Evolutionary conservation across 2,797 vertebrate species (phyloP).

Genomic region (Pseudomugil tenellus): DNA sequence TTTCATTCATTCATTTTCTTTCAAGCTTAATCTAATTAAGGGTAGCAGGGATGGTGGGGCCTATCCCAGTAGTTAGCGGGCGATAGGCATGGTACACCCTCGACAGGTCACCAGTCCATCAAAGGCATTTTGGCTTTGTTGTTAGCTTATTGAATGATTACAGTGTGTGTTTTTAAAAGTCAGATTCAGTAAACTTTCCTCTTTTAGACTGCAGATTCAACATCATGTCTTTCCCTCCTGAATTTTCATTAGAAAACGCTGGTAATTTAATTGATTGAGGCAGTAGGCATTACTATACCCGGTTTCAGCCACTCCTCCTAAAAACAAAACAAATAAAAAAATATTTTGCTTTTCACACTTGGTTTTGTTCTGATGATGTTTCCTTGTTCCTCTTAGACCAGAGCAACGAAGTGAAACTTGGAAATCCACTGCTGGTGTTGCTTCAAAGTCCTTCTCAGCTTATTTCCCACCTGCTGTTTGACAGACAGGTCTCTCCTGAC

Average conservation of each 20-base stretch:
- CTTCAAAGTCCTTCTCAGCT: constrained; percentile 91
- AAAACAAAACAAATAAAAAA: background rate
- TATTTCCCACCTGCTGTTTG: constrained; percentile 92
- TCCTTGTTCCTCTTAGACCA: constrained; percentile 79
- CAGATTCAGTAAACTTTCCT: background rate
- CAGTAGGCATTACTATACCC: background rate
- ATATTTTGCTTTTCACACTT: background rate
- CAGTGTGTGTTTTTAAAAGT: background rate
- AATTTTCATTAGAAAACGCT: background rate
- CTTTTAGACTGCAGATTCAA: background rate
- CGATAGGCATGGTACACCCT: too few relatives aligned
- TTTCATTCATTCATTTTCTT: too few relatives aligned
- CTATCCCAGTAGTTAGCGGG: too few relatives aligned
- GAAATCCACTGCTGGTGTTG: constrained; percentile 92
- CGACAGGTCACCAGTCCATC: too few relatives aligned
- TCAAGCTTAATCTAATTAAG: too few relatives aligned
- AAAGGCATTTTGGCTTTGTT: background rate
- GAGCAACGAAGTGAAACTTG: constrained; percentile 85
- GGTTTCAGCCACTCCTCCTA: background rate
- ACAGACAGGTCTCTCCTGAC: constrained; percentile 92
- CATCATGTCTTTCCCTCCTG: background rate
- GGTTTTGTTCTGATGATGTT: constrained; percentile 1
- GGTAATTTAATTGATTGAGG: background rate
- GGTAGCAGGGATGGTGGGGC: too few relatives aligned
- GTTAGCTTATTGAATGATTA: background rate